Conservation (phyloP, 2,113 vertebrate genomes). For the Lycaon pictus region DNA sequence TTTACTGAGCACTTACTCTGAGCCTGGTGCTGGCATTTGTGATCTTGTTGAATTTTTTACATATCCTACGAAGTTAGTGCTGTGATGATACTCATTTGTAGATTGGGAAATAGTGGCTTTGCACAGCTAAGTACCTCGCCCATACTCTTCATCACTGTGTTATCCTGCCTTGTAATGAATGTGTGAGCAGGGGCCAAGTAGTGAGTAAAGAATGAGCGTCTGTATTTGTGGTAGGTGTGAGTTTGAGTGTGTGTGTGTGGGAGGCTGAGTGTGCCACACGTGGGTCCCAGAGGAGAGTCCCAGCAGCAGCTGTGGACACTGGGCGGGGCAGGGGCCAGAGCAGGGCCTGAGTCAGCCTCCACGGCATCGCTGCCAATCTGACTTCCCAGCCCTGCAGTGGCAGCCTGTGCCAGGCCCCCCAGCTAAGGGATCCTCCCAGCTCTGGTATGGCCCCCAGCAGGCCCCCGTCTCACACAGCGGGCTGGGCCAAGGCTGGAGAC, state of each 20-base stretch:
- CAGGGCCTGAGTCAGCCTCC: slow-evolving; percentile 73
- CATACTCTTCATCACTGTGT: background rate
- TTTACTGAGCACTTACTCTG: background rate
- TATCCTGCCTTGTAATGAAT: background rate
- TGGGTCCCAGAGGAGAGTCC: slow-evolving; percentile 32
- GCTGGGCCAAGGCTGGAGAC: background rate
- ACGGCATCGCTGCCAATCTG: slow-evolving; percentile 70
- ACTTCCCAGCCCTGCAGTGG: slow-evolving; percentile 7
- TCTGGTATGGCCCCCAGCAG: slow-evolving; percentile 66
- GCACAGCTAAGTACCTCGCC: slow-evolving; percentile 30
- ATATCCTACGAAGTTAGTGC: background rate
- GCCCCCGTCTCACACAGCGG: slow-evolving; percentile 31
- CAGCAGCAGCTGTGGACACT: slow-evolving; percentile 56
- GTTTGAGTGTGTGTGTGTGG: background rate
- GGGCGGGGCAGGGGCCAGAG: slow-evolving; percentile 28
- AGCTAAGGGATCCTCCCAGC: slow-evolving; percentile 56
- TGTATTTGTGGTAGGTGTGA: background rate
- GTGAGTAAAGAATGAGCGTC: slow-evolving; percentile 17
- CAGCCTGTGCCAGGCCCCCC: slow-evolving; percentile 66
- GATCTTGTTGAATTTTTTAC: slow-evolving; percentile 42
- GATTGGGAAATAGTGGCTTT: slow-evolving; percentile 42
- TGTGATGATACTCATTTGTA: background rate
- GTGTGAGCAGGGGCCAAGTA: background rate
- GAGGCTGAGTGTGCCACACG: slow-evolving; percentile 3
- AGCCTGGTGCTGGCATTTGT: background rate